Evolutionary conservation across 1,140 invertebrate species (phyloP), one percentile per base, ranked within the genome.

Genomic region (Drosophila aff.): DNA sequence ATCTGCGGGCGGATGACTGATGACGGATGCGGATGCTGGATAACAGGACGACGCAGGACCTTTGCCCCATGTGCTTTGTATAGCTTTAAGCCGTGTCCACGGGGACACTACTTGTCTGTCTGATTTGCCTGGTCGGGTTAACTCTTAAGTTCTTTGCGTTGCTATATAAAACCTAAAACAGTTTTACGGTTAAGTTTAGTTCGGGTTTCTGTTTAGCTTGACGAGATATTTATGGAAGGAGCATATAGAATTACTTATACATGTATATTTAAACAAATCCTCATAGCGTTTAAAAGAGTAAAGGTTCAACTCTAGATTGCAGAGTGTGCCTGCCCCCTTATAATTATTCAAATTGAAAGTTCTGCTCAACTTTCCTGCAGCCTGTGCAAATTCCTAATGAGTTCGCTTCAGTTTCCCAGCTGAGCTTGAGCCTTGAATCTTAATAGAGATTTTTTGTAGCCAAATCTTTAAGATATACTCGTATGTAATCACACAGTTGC

Each of bases 41-140:
- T 67, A 46, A 53, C 21, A 40, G 63, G 63, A 47, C 40, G 38
- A 43, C 33, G 64, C 63, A 60, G 43, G 49, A 72, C 36, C 66
- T 9, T 18, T 26, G 33, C 33, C 44, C 72, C 62, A 64, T 76
- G 80, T 87, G 83, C 84, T 86, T 86, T 82, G 72, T 74, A 49
- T 87, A 89, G 84, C 83, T 85, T 79, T 86, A 87, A 89, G 84
- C 41, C 43, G 67, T 79, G 62, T 66, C 53, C 53, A 33, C 31
- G 28, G 28, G 47, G 43, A 57, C 73, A 28, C 49, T 8, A 74
- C 63, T 61, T 47, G 57, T 64, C 53, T 65, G 74, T 79, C 80
- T 82, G 66, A 76, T 77, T 82, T 82, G 81, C 81, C 79, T 40
- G 46, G 44, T 63, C 73, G 38, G 68, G 47, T 68, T 66, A 73